Evolutionary conservation across 2,113 vertebrate species (phyloP).

Genomic region (Ellobius talpinus): DNA sequence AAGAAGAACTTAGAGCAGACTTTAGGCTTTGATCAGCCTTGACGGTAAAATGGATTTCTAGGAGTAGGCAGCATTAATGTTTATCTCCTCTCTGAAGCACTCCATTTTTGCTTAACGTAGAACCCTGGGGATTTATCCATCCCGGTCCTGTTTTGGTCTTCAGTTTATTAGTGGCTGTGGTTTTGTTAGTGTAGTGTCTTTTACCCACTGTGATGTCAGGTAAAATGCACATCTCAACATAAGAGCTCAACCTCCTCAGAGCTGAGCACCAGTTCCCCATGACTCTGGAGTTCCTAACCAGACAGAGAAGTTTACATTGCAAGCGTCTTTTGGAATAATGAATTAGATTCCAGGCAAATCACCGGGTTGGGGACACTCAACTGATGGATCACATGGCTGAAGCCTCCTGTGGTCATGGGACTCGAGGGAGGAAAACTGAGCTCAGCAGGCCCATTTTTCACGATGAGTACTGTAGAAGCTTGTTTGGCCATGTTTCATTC

Average conservation of each 20-base stretch:
- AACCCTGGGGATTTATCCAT: slow-evolving; percentile 50
- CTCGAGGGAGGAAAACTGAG: slow-evolving; percentile 1
- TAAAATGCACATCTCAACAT: background rate
- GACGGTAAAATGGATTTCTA: slow-evolving; percentile 23
- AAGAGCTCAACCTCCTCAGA: background rate
- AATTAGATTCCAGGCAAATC: background rate
- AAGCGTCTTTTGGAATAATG: background rate
- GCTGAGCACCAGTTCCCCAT: background rate
- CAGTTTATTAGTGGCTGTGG: slow-evolving; percentile 23
- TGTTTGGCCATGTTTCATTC: slow-evolving; percentile 15
- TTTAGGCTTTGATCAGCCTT: slow-evolving; percentile 57
- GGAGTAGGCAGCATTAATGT: slow-evolving; percentile 40
- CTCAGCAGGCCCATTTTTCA: background rate
- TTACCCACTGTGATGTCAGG: slow-evolving; percentile 33
- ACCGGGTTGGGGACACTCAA: background rate
- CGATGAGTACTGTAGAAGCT: background rate
- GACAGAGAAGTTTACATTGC: background rate
- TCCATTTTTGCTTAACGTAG: background rate
- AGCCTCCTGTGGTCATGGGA: background rate
- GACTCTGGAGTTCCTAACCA: slow-evolving; percentile 16
- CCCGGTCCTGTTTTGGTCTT: slow-evolving; percentile 58
- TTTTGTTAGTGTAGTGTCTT: background rate
- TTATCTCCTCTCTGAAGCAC: slow-evolving; percentile 34
- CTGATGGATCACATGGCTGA: background rate
- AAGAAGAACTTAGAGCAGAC: background rate